Conservation (phyloP, 2,797 vertebrate genomes). For the Xenops minutus region DNA sequence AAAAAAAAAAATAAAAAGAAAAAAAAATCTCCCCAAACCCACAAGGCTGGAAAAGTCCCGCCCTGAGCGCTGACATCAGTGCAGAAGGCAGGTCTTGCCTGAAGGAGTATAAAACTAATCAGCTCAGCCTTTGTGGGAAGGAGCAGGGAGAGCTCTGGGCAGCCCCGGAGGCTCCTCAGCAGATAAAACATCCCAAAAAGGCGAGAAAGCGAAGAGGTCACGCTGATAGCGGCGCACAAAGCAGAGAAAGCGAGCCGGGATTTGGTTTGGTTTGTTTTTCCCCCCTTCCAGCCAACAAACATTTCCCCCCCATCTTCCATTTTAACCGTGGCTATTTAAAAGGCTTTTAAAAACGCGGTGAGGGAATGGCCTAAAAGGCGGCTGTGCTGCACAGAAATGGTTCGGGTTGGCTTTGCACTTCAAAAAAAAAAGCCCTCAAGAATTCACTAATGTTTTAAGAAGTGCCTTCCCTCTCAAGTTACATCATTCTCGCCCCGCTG, state of each 20-base stretch:
- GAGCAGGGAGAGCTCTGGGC: background rate
- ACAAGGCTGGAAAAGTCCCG: conserved; percentile 46
- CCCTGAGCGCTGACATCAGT: conserved; percentile 57
- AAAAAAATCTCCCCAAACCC: background rate
- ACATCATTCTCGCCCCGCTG: background rate
- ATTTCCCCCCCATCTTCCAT: background rate
- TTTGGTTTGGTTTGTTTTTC: fast-evolving
- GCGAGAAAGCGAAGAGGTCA: background rate
- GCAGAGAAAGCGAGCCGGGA: background rate
- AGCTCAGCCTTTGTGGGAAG: background rate
- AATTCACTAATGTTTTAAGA: background rate
- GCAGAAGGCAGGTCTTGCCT: conserved; percentile 62
- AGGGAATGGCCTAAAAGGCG: background rate
- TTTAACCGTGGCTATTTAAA: background rate
- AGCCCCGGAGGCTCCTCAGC: background rate
- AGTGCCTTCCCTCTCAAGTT: background rate
- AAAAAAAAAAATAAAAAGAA: background rate
- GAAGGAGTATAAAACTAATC: background rate
- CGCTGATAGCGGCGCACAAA: background rate
- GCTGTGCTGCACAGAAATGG: background rate
- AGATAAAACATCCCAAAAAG: background rate
- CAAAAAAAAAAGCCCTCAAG: background rate
- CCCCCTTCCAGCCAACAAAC: fast-evolving
- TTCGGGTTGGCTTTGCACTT: background rate
- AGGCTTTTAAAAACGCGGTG: background rate